phyloP scores from a whole-genome alignment of 35 echinoderm and acorn worm species.

The Hemicentrotus pulcherrimus region DNA sequence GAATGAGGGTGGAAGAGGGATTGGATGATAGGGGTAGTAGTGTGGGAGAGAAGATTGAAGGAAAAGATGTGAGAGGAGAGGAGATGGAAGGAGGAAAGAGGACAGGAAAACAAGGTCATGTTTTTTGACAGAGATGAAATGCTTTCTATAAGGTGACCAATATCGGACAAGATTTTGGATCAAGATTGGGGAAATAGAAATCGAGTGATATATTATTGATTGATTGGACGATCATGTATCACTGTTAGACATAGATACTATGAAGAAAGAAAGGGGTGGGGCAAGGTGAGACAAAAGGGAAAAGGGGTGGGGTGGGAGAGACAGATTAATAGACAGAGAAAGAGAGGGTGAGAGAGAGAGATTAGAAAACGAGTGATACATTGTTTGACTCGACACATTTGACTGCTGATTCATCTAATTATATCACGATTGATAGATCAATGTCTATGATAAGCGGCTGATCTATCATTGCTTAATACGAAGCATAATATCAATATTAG shows the following conservation, averaged over 20 bases:
- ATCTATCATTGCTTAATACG: neutral
- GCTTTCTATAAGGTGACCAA: neutral
- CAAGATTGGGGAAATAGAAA: too few species aligned
- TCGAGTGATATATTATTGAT: too few species aligned
- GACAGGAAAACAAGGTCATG: neutral
- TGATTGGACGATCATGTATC: too few species aligned
- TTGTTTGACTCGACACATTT: neutral
- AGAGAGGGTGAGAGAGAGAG: neutral
- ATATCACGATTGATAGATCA: neutral
- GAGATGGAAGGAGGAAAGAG: neutral
- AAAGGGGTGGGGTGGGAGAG: neutral
- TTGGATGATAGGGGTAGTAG: neutral
- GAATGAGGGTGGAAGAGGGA: neutral
- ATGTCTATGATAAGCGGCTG: neutral
- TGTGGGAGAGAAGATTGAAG: neutral
- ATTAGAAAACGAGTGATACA: neutral
- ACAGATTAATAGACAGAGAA: neutral
- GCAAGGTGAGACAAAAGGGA: too few species aligned
- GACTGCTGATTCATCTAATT: neutral
- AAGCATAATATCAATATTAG: neutral
- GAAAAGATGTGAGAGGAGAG: too few species aligned
- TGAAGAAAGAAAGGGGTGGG: too few species aligned
- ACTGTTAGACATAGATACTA: too few species aligned
- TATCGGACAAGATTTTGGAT: neutral
- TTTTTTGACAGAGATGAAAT: neutral